These are phyloP conservation scores for Engystomops pustulosus DNA, from an alignment of 2,113 vertebrate genomes.

Conservation along the genomic window DNA sequence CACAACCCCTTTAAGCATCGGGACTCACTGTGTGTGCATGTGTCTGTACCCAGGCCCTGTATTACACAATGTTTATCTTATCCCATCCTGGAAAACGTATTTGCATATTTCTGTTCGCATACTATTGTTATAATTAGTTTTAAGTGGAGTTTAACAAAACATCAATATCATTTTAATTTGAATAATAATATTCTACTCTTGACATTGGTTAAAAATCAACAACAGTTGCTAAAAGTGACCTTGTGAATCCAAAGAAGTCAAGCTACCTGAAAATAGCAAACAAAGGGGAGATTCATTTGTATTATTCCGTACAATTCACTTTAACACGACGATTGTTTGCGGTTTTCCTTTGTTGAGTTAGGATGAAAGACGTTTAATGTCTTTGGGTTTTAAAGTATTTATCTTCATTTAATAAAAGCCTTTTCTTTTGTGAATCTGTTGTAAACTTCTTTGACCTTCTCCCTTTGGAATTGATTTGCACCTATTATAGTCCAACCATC, in stretches of 20 bases:
- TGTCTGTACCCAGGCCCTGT: too few species aligned
- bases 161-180: constrained; percentile 39
- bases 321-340: background rate
- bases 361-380: background rate
- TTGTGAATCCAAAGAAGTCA: background rate
- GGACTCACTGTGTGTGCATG: too few species aligned
- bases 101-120: too few species aligned
- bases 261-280: background rate
- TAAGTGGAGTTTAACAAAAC: constrained; percentile 34
- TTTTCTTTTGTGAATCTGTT: background rate
- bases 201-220: background rate
- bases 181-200: background rate
- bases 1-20: too few species aligned
- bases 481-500: background rate
- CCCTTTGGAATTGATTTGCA: background rate
- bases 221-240: background rate
- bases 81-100: too few species aligned
- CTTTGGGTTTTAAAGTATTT: background rate
- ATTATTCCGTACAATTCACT: background rate
- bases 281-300: constrained; percentile 6
- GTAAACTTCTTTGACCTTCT: background rate
- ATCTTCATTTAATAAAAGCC: constrained; percentile 24
- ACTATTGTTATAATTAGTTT: background rate
- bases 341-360: background rate
- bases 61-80: too few species aligned